Evolutionary conservation across 2,113 vertebrate genomes (phyloP), one percentile per base, ranked within the genome.

Genomic region (Garra rufa): DNA sequence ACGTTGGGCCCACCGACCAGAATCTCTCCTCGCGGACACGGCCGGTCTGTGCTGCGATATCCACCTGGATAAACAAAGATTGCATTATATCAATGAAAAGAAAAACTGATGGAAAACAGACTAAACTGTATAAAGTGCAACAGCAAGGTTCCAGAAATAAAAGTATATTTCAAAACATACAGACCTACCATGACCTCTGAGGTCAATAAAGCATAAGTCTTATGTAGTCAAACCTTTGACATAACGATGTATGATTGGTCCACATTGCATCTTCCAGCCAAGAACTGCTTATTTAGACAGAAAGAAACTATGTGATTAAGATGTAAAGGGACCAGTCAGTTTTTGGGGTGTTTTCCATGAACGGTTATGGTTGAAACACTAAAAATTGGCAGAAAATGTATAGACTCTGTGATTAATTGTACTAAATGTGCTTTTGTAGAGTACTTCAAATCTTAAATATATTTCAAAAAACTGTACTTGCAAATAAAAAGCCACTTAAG

Each of bases 1-100:
- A 99, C 94, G 26, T 96, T 99, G 77, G 95, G 94, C 26, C 98
- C 98, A 55, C 98, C 98, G 65, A 99, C 94, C 87, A 99, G 93
- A 88, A 99, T 96, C 92, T 99, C 98, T 57, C 98, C 98, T 90
- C 98, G 92, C 6, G 98, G 96, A 76, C 95, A 93, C 2, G 98
- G 98, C 82, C 95, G 94, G 89, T 99, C 97, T 0, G 94, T 96
- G 90, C 95, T 96, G 46, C 91, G 95, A 89, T 99, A 99, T 0
- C 95, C 96, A 91, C 97, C 98, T 99, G 79, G 75, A 15, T n/a
- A 79, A 88, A 92, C 8, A 55, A 19, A 41, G 7, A 30, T 9
- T 38, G 8, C 34, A 69, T 38, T 69, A 21, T 10, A n/a, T n/a
- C n/a, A 34, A 41, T 26, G 28, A 34, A 46, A 48, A 48, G 15